Evolutionary conservation across 2,113 vertebrate genomes (phyloP).

Genomic region (Oxyura jamaicensis): DNA sequence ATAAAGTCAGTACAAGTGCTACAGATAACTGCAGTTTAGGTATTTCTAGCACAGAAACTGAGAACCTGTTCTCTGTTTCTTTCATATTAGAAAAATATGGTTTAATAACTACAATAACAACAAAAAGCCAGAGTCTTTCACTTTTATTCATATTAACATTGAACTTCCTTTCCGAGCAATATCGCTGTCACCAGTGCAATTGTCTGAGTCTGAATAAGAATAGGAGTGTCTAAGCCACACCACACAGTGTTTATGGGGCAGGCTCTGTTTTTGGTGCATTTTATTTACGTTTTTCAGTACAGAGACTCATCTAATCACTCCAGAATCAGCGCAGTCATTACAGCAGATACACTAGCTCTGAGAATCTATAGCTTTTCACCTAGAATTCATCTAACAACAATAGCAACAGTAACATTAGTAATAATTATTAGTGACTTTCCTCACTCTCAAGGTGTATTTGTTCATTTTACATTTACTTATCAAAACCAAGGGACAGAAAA

Average conservation of each 20-base stretch:
- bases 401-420: not conserved
- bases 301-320: not conserved
- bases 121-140: slow-evolving; percentile 2
- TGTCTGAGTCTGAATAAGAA: not conserved
- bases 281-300: not conserved
- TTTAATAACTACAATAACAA: slow-evolving; percentile 24
- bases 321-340: not conserved
- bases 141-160: not conserved
- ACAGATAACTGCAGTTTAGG: slow-evolving; percentile 38
- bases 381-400: not conserved
- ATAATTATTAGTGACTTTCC: not conserved
- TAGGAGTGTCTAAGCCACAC: not conserved
- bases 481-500: not conserved
- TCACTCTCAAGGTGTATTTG: not conserved
- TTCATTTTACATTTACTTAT: not conserved
- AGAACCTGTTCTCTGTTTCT: not conserved
- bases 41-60: slow-evolving; percentile 21
- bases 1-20: slow-evolving; percentile 62
- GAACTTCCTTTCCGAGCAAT: not conserved
- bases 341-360: not conserved
- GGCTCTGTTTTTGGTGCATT: not conserved
- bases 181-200: not conserved
- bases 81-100: slow-evolving; percentile 23
- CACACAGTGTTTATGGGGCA: not conserved
- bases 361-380: not conserved